Conservation (phyloP, 2,113 vertebrate species). For the Solenodon paradoxus region DNA sequence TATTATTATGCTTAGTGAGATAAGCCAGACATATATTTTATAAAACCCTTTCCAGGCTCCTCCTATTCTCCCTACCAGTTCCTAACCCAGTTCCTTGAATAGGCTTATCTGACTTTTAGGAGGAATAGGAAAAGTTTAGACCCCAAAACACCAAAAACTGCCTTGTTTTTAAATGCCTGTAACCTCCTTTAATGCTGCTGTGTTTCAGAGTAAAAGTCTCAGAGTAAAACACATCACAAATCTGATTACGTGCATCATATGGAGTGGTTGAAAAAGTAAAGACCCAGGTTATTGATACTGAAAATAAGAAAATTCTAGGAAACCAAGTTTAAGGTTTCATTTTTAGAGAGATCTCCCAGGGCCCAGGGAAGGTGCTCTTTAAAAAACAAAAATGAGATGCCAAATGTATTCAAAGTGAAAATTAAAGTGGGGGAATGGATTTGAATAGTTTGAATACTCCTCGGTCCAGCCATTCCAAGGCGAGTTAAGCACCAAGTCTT, state of each 20-base stretch:
- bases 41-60: too few species aligned
- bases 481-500: too few species aligned
- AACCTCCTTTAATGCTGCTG: fast-evolving
- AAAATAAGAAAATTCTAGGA: neutral
- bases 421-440: neutral
- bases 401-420: neutral
- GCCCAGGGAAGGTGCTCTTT: neutral
- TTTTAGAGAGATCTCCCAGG: neutral
- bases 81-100: too few species aligned
- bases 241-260: neutral
- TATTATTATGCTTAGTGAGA: too few species aligned
- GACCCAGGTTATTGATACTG: neutral
- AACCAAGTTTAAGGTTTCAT: neutral
- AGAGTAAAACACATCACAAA: neutral
- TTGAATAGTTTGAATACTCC: neutral
- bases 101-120: neutral
- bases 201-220: neutral
- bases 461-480: neutral
- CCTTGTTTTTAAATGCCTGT: neutral
- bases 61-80: too few species aligned
- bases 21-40: too few species aligned
- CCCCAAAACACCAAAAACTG: neutral
- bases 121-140: neutral
- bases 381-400: neutral
- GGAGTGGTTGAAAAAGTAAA: neutral